Conservation (phyloP, 2,797 vertebrate species). For the Rallus crepitans region DNA sequence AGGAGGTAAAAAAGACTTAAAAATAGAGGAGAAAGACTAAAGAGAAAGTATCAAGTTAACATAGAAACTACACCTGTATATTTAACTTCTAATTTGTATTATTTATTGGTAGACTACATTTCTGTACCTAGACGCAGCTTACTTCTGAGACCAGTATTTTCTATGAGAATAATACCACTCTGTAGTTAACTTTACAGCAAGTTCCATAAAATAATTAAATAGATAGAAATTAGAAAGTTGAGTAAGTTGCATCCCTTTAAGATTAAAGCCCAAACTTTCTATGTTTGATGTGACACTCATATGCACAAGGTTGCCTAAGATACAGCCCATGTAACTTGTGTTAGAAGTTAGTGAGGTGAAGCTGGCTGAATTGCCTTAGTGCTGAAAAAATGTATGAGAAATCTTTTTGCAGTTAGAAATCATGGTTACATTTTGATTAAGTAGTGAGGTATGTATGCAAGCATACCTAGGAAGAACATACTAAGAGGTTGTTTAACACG, state of each 20-base stretch:
- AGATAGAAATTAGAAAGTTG: not conserved
- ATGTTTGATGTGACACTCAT: not conserved
- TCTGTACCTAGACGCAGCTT: not conserved
- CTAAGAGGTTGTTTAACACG: not conserved
- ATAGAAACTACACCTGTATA: not conserved
- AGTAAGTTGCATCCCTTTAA: not conserved
- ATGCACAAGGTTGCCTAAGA: not conserved
- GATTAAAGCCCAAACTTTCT: not conserved
- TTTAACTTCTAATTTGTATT: not conserved
- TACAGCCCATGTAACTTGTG: not conserved
- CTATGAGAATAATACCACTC: not conserved
- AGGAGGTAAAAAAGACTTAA: not conserved
- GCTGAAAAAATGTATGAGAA: not conserved
- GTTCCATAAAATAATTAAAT: no score
- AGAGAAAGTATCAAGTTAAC: not conserved
- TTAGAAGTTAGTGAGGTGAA: not conserved
- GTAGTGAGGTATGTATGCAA: not conserved
- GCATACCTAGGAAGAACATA: not conserved
- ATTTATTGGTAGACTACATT: not conserved
- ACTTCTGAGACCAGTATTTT: not conserved
- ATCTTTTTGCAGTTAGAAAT: not conserved
- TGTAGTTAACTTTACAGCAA: not conserved
- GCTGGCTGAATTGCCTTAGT: not conserved
- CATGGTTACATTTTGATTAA: not conserved
- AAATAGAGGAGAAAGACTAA: not conserved